phyloP scores from a whole-genome alignment of 2,888 invertebrate genomes.

The Andrena bicolor region DNA sequence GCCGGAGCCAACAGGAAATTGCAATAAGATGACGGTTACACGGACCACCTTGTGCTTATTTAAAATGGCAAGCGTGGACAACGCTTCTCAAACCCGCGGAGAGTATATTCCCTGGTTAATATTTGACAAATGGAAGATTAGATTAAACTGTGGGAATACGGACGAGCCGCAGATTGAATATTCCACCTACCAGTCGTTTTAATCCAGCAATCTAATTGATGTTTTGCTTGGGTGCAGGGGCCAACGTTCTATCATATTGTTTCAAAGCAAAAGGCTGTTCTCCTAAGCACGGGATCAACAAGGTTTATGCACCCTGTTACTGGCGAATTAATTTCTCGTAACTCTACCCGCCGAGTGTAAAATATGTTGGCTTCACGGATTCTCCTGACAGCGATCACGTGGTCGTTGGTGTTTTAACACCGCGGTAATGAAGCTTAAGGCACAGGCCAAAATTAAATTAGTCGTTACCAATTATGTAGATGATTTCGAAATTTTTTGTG shows the following conservation, averaged over 20 bases:
- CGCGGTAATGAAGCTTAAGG: too few species aligned
- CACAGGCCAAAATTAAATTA: neutral
- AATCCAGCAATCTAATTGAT: constrained; percentile 24
- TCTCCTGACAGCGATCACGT: too few species aligned
- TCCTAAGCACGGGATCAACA: constrained; percentile 10
- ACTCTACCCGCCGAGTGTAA: too few species aligned
- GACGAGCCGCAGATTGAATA: neutral
- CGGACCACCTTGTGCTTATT: neutral
- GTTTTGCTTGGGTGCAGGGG: constrained; percentile 17
- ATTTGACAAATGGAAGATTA: neutral
- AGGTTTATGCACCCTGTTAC: neutral
- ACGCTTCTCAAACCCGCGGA: neutral
- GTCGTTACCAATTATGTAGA: neutral
- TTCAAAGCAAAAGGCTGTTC: constrained; percentile 14
- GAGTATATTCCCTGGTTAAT: neutral
- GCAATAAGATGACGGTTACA: neutral
- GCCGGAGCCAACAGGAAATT: constrained; percentile 22
- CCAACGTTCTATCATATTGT: constrained; percentile 1
- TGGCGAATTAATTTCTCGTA: too few species aligned
- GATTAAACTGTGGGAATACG: neutral
- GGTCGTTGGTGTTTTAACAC: too few species aligned
- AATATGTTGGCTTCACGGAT: too few species aligned
- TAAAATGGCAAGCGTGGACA: neutral
- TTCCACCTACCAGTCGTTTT: neutral
- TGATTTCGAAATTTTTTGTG: neutral